Percentiles rank a stretch among this genome's conserved stretches.
These are phyloP conservation scores for Manduca sexta DNA, from an alignment of 1,140 invertebrate genomes.

Conservation along the genomic window DNA sequence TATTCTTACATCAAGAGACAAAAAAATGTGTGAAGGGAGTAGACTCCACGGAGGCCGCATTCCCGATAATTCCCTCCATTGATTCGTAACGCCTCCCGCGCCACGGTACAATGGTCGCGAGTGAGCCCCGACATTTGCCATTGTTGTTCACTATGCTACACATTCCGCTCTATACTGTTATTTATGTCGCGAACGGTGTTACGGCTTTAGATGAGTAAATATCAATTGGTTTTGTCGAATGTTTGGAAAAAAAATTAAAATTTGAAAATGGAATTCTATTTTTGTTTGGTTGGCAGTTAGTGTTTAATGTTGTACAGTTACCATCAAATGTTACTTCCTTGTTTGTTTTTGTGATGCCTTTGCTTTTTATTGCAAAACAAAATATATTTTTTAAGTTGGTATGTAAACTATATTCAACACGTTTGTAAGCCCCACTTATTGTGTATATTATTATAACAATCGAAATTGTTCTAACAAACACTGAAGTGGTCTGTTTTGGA, in stretches of 20 bases:
- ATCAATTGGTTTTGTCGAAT: neutral
- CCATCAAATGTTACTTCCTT: too few species aligned
- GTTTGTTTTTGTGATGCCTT: too few species aligned
- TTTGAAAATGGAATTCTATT: too few species aligned
- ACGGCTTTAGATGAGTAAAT: constrained; percentile 2
- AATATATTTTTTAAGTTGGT: too few species aligned
- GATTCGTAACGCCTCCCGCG: constrained; percentile 72
- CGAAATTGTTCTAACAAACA: too few species aligned
- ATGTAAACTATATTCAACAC: too few species aligned
- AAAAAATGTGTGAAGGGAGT: neutral
- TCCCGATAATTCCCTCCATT: constrained; percentile 71
- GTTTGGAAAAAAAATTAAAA: neutral
- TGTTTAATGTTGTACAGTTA: too few species aligned
- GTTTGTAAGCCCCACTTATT: neutral
- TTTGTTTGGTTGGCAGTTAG: too few species aligned
- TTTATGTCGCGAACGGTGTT: constrained; percentile 44
- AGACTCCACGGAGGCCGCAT: constrained; percentile 28
- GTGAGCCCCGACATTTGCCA: constrained; percentile 66
- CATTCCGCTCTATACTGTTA: constrained; percentile 41
- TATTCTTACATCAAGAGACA: too few species aligned
- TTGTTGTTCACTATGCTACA: constrained; percentile 61
- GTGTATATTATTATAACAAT: too few species aligned
- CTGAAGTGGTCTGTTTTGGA: neutral
- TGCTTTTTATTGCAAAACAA: too few species aligned
- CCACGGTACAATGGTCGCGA: constrained; percentile 69